These are phyloP conservation scores for Hemistola chrysoprasaria DNA, from an alignment of 2,888 invertebrate species.

Conservation along the genomic window DNA sequence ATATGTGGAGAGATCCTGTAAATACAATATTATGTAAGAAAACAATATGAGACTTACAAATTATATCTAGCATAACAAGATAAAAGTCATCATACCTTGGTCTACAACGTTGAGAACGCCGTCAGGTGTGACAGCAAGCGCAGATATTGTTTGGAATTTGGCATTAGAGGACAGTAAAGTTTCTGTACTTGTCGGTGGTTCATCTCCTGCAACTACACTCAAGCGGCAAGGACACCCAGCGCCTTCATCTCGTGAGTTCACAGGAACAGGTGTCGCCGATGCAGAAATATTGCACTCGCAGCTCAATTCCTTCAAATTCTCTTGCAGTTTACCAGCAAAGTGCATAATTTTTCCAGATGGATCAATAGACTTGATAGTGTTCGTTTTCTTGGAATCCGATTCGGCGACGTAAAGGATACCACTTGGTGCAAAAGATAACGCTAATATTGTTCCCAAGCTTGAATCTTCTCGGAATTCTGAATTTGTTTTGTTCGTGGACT, in stretches of 20 bases:
- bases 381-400: slow-evolving; percentile 92
- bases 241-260: slow-evolving; percentile 61
- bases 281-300: slow-evolving; percentile 83
- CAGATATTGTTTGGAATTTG: slow-evolving; percentile 93
- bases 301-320: slow-evolving; percentile 77
- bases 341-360: slow-evolving; percentile 94
- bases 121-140: slow-evolving; percentile 96
- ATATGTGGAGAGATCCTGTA: slow-evolving; percentile 89
- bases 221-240: slow-evolving; percentile 75
- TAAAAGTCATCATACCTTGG: no score
- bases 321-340: slow-evolving; percentile 94
- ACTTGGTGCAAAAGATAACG: slow-evolving; percentile 94
- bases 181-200: slow-evolving; percentile 90
- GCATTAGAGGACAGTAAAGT: slow-evolving; percentile 95
- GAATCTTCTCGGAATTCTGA: slow-evolving; percentile 84
- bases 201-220: slow-evolving; percentile 81
- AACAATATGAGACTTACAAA: no score
- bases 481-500: slow-evolving; percentile 66
- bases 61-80: no score
- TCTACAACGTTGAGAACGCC: slow-evolving; percentile 98
- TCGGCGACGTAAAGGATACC: slow-evolving; percentile 97
- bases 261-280: slow-evolving; percentile 77
- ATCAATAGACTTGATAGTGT: slow-evolving; percentile 92
- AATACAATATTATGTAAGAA: slow-evolving; percentile 12
- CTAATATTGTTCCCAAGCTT: slow-evolving; percentile 91